Base-by-base conservation (phyloP, 2,888 invertebrate genomes). In the Aphidoletes aphidimyza region DNA sequence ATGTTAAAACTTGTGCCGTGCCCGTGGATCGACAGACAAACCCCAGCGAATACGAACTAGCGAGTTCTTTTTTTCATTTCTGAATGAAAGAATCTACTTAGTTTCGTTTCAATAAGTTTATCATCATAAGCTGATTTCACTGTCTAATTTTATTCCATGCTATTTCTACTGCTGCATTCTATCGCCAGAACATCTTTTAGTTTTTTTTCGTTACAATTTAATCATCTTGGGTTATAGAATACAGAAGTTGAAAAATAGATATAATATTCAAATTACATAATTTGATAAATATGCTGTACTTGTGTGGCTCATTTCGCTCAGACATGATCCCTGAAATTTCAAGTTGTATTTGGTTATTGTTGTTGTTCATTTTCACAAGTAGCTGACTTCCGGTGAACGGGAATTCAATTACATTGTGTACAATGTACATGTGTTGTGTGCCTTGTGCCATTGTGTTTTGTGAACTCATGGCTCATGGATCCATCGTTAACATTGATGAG, bases 301-400 rank as follows among this genome's bases (percentile, higher is more conserved):
- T 81, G 36, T 81, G 37, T n/a, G 14, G 54, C 3, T 39, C 30
- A 26, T 59, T 11, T 59, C 6, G 30, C 9, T 6, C n/a, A 37
- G 81, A n/a, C 36, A 81, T 22, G 81, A 81, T 81, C 81, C 81
- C 34, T 11, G 19, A 37, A 37, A 69, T 22, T 22, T 17, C n/a
- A 26, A 69, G 19, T n/a, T 69, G n/a, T n/a, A n/a, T n/a, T n/a
- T n/a, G n/a, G n/a, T n/a, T n/a, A n/a, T n/a, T n/a, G n/a, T n/a
- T n/a, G n/a, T n/a, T n/a, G n/a, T n/a, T n/a, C n/a, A n/a, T 30
- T 69, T 69, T 69, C 69, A 69, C 69, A 69, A 69, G 69, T 69
- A 69, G 69, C 69, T 37, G n/a, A 81, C 81, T 37, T 81, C 81
- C 81, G 81, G 81, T 81, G 81, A 81, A 81, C 81, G 81, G 81